Conservation (phyloP, 2,113 vertebrate species). For the Plectropomus leopardus region DNA sequence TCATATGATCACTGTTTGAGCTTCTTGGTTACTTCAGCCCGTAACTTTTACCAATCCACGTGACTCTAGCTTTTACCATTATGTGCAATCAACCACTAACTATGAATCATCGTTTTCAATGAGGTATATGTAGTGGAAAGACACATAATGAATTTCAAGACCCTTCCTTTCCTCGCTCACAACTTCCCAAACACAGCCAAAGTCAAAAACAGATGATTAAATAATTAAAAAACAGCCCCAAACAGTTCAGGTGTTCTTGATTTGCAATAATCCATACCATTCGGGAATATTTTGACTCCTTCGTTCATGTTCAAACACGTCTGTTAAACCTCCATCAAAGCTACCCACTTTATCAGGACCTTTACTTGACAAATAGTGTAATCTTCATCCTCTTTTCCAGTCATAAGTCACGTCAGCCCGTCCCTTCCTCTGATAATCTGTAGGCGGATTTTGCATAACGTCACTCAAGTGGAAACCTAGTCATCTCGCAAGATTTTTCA, state of each 20-base stretch:
- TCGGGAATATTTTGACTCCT: background rate
- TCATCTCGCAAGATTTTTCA: too few species aligned
- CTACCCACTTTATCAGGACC: slow-evolving; percentile 4
- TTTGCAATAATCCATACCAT: slow-evolving; percentile 2
- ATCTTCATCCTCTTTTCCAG: slow-evolving; percentile 23
- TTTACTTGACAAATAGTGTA: slow-evolving; percentile 36
- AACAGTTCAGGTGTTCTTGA: background rate
- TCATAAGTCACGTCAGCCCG: slow-evolving; percentile 45
- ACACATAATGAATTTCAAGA: background rate
- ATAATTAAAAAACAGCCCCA: background rate
- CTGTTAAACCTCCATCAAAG: slow-evolving; percentile 26
- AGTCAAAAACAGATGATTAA: background rate
- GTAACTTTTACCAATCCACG: too few species aligned
- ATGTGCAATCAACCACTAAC: too few species aligned
- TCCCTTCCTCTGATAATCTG: slow-evolving; percentile 48
- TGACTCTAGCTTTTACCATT: too few species aligned
- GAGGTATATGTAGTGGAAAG: background rate
- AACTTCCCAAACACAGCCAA: background rate
- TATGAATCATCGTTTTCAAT: too few species aligned
- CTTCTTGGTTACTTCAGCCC: too few species aligned
- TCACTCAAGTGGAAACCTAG: too few species aligned
- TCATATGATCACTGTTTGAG: too few species aligned
- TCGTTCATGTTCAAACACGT: slow-evolving; percentile 5
- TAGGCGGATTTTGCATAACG: too few species aligned
- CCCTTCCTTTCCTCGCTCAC: too few species aligned